A percentile compares a stretch with the other conserved stretches of the same genome.
Evolutionary conservation across 2,888 invertebrate genomes (phyloP).

Genomic region (Leucoma salicis): DNA sequence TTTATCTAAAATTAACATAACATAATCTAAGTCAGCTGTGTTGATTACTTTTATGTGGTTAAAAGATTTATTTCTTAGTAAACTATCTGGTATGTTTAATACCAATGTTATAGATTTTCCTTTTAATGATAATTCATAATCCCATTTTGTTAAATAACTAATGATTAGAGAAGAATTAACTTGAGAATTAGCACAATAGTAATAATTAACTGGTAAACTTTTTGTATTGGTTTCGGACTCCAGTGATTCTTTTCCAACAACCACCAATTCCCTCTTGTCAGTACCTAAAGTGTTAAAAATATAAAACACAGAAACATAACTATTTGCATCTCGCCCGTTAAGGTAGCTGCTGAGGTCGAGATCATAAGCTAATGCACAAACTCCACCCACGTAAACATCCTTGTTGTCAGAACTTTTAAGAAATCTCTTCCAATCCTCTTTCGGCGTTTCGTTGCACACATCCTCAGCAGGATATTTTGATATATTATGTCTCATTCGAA

Average conservation of each 20-base stretch:
- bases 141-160: constrained; percentile 41
- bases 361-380: constrained; percentile 37
- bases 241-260: constrained; percentile 36
- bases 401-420: constrained; percentile 23
- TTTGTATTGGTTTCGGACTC: constrained; percentile 22
- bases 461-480: constrained; percentile 28
- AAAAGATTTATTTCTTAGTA: constrained; percentile 28
- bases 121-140: constrained; percentile 30
- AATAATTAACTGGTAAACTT: constrained; percentile 43
- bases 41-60: constrained; percentile 37
- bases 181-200: constrained; percentile 30
- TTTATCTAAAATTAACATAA: constrained; percentile 33
- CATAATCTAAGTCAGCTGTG: constrained; percentile 28
- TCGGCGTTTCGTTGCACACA: constrained; percentile 20
- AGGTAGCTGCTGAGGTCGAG: constrained; percentile 35
- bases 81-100: constrained; percentile 33
- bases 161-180: constrained; percentile 31
- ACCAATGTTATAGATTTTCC: constrained; percentile 32
- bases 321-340: constrained; percentile 27
- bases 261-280: constrained; percentile 36
- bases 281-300: constrained; percentile 36
- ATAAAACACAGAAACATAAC: constrained; percentile 40
- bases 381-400: constrained; percentile 39
- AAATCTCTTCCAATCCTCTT: constrained; percentile 38
- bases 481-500: constrained; percentile 41